Conservation (phyloP, 2,113 vertebrate genomes). For the Oophaga pumilio region DNA sequence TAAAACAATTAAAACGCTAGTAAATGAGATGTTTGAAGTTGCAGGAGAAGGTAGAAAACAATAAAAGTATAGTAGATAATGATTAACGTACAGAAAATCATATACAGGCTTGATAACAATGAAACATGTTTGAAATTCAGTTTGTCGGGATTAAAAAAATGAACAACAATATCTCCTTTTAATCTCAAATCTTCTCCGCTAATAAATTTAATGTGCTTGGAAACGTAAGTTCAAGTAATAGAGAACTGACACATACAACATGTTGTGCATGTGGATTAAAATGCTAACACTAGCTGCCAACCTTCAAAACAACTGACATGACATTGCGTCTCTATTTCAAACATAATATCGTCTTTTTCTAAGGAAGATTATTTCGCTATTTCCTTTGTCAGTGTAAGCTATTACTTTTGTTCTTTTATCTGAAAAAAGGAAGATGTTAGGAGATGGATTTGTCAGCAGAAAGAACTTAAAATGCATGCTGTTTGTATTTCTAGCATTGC, state of each 20-base stretch:
- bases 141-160: background rate
- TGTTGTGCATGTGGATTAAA: background rate
- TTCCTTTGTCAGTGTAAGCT: constrained; percentile 54
- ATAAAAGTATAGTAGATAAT: background rate
- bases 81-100: background rate
- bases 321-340: constrained; percentile 47
- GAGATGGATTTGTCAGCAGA: constrained; percentile 55
- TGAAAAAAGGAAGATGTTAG: constrained; percentile 51
- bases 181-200: background rate
- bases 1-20: background rate
- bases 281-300: constrained; percentile 7
- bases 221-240: background rate
- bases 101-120: background rate
- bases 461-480: constrained; percentile 51
- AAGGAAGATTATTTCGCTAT: constrained; percentile 53
- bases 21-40: background rate
- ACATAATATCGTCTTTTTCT: constrained; percentile 51
- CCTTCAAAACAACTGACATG: constrained; percentile 45
- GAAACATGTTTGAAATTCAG: background rate
- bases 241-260: constrained; percentile 22
- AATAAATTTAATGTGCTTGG: background rate
- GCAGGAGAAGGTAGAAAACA: background rate
- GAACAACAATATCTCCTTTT: background rate
- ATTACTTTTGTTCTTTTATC: constrained; percentile 56
- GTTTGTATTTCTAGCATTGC: constrained; percentile 61